Base-by-base conservation (phyloP, 2,888 invertebrate species). In the Oxycera nigricornis region DNA sequence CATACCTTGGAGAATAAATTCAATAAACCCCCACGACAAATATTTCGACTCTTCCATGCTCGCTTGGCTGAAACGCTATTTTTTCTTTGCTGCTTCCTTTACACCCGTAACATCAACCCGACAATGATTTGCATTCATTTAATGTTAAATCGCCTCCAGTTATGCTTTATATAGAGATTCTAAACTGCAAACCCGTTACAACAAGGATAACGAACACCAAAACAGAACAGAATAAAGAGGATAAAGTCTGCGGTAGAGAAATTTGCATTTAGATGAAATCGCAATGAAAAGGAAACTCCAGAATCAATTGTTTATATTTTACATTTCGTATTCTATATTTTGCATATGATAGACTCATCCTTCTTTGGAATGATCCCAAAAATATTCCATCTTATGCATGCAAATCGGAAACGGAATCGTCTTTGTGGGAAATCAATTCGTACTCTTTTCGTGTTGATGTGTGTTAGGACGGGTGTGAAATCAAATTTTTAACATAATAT, bases 201-300 rank as follows among this genome's bases (percentile, higher is more conserved):
- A 3, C n/a, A 3, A 14, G 46, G 46, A 46, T 46, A 46, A 46
- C 46, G 17, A 46, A 46, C 14, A 14, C 46, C 3, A 11, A 55
- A 24, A 59, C 11, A 28, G 59, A 14, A 59, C 11, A 30, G 17
- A 30, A 59, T 59, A 24, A 14, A 55, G 24, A 59, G 11, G 30
- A 24, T 9, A 28, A 67, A 67, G 24, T 46, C 41, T 24, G 26
- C 46, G 41, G 46, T 24, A 2, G 9, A 24, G n/a, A n/a, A 39
- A 67, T 67, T 67, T 67, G 41, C 65, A 67, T 67, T 67, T 67
- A 67, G 46, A 67, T 67, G 65, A 67, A 67, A 67, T 67, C 26
- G 41, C 22, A 67, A 67, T 59, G 59, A 59, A 30, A 59, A 59
- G 30, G 59, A 28, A 59, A 59, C 59, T 59, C 24, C n/a, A 28